A percentile compares a stretch with the other conserved stretches of the same genome.
Evolutionary conservation across 2,797 vertebrate genomes (phyloP).

Genomic region (Catostomus latipinnis): DNA sequence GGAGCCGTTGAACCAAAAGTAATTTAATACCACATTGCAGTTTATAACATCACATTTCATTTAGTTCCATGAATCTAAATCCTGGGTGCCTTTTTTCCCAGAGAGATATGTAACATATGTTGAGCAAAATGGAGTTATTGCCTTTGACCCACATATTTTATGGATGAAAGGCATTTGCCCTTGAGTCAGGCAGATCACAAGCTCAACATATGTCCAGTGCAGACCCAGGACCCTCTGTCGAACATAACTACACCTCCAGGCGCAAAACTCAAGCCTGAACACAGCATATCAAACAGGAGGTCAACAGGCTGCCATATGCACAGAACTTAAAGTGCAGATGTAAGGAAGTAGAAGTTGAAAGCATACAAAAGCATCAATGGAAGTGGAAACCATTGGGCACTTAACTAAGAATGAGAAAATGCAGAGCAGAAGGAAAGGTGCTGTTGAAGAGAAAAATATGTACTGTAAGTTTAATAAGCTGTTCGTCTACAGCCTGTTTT

Average conservation of each 20-base stretch:
- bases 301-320: constrained; percentile 49
- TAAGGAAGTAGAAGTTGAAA: constrained; percentile 39
- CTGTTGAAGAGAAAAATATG: constrained; percentile 37
- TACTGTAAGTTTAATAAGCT: constrained; percentile 41
- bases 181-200: constrained; percentile 54
- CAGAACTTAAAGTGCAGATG: constrained; percentile 30
- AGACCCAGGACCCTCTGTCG: constrained; percentile 48
- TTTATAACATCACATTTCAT: background rate
- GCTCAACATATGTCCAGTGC: constrained; percentile 62
- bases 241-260: constrained; percentile 42
- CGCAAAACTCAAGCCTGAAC: constrained; percentile 31
- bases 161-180: constrained; percentile 55
- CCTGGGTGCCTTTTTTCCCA: constrained; percentile 10
- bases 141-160: constrained; percentile 61
- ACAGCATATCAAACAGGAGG: constrained; percentile 49
- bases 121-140: constrained; percentile 44
- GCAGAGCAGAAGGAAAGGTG: constrained; percentile 18
- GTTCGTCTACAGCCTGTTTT: constrained; percentile 23
- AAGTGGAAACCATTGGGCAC: background rate
- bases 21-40: background rate
- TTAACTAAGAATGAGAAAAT: constrained; percentile 35
- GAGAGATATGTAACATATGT: constrained; percentile 47
- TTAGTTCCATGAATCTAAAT: constrained; percentile 6
- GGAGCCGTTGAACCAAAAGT: background rate
- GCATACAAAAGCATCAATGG: constrained; percentile 17